These are phyloP conservation scores for Sorex araneus DNA, from an alignment of 2,113 vertebrate species.

Conservation along the genomic window DNA sequence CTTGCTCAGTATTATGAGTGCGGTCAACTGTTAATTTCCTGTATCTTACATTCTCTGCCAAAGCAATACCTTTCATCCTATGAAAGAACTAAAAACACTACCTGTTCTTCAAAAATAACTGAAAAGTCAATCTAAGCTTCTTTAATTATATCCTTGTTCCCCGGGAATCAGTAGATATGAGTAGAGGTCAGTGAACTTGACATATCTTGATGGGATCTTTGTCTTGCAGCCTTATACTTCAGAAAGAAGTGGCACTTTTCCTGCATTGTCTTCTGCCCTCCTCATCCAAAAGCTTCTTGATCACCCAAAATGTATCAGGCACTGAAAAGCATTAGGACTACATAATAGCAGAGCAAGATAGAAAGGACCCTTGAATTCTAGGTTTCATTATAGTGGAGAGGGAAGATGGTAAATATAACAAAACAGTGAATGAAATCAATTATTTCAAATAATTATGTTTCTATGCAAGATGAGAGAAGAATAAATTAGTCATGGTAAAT, in stretches of 20 bases:
- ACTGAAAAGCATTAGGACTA: not conserved
- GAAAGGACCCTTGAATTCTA: not conserved
- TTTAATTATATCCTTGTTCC: conserved; percentile 56
- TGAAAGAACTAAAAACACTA: conserved; percentile 59
- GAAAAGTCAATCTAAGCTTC: conserved; percentile 8
- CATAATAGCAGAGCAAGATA: conserved; percentile 24
- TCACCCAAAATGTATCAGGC: not conserved
- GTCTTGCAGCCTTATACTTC: not conserved
- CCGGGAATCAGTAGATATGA: conserved; percentile 52
- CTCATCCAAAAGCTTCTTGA: conserved; percentile 23
- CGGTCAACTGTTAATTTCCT: conserved; percentile 60
- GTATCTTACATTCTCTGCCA: conserved; percentile 22
- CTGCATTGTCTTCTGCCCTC: not conserved
- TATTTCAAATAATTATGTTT: conserved; percentile 31
- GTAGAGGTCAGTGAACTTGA: conserved; percentile 49
- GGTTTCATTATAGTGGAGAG: not conserved
- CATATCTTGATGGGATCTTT: conserved; percentile 22
- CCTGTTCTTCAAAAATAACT: conserved; percentile 9
- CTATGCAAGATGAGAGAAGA: conserved; percentile 36
- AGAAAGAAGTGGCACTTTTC: conserved; percentile 1
- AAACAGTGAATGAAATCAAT: conserved; percentile 41
- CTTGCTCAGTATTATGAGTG: conserved; percentile 44
- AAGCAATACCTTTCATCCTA: conserved; percentile 49
- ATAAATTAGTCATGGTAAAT: not conserved
- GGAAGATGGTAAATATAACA: not conserved